Evolutionary conservation across 2,888 invertebrate genomes (phyloP).

Genomic region (Syrphus vitripennis): DNA sequence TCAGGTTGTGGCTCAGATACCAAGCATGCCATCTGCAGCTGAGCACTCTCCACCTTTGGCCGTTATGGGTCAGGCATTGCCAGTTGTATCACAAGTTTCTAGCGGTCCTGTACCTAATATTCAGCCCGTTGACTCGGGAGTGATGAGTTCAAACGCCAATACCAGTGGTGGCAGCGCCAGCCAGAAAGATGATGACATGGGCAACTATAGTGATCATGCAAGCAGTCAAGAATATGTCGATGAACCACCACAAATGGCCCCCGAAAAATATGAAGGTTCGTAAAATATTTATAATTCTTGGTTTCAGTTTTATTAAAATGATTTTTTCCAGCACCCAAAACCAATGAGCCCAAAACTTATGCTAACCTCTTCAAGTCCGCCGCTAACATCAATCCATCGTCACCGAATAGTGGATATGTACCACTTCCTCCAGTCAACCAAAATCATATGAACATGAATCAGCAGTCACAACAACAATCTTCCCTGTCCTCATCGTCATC

Average conservation of each 20-base stretch:
- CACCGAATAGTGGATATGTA: constrained; percentile 78
- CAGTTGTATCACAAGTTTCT: constrained; percentile 34
- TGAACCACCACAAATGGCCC: constrained; percentile 72
- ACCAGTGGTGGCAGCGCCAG: background rate
- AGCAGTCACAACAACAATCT: constrained; percentile 80
- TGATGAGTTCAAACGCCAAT: constrained; percentile 28
- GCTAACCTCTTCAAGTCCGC: constrained; percentile 90
- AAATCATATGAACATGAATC: constrained; percentile 76
- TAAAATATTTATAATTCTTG: background rate
- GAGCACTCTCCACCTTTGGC: constrained; percentile 61
- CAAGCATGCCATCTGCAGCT: constrained; percentile 34
- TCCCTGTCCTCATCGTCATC: constrained; percentile 74
- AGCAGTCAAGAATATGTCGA: constrained; percentile 63
- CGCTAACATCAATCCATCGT: constrained; percentile 73
- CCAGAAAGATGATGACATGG: constrained; percentile 56
- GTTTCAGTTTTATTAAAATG: background rate
- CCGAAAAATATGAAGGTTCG: constrained; percentile 79
- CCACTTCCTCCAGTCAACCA: constrained; percentile 69
- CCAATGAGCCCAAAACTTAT: constrained; percentile 91
- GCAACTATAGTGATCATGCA: constrained; percentile 54
- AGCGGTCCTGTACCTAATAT: constrained; percentile 30
- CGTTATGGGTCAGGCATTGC: constrained; percentile 44
- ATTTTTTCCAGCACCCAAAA: constrained; percentile 74
- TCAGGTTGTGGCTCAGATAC: constrained; percentile 51
- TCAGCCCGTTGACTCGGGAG: constrained; percentile 39